These are phyloP conservation scores for Cyanoderma ruficeps DNA, from an alignment of 2,113 vertebrate genomes.

Conservation along the genomic window DNA sequence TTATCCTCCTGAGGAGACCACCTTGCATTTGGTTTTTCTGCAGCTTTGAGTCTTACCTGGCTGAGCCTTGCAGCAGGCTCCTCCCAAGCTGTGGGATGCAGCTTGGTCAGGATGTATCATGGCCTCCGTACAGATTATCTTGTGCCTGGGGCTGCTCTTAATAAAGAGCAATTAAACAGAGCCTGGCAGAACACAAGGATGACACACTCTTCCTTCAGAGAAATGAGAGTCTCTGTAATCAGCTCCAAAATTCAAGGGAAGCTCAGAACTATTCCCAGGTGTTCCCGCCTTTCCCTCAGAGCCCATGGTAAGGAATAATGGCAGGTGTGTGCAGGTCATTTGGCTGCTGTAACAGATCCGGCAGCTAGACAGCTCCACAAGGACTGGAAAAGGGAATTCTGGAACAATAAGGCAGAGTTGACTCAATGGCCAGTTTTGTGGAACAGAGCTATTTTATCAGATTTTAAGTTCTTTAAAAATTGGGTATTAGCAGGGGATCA, in stretches of 20 bases:
- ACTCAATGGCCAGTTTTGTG: background rate
- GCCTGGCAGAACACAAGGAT: background rate
- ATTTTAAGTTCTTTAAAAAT: background rate
- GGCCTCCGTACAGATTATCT: background rate
- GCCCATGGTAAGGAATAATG: accelerated
- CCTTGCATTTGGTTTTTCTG: background rate
- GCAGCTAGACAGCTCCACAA: background rate
- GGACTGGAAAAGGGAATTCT: background rate
- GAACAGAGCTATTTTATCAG: background rate
- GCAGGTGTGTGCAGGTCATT: background rate
- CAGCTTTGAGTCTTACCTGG: background rate
- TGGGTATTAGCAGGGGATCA: background rate
- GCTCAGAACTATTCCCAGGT: background rate
- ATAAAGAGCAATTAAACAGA: background rate
- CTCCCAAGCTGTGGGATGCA: background rate
- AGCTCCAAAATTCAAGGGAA: background rate
- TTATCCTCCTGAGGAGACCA: background rate
- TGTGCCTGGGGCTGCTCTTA: background rate
- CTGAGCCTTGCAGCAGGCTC: background rate
- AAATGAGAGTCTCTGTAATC: background rate
- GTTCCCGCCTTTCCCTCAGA: background rate
- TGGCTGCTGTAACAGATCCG: background rate
- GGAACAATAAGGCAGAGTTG: background rate
- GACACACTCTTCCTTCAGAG: background rate
- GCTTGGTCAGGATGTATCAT: accelerated